These are phyloP conservation scores for Calypte anna DNA, from an alignment of 2,113 vertebrate species.

Conservation along the genomic window DNA sequence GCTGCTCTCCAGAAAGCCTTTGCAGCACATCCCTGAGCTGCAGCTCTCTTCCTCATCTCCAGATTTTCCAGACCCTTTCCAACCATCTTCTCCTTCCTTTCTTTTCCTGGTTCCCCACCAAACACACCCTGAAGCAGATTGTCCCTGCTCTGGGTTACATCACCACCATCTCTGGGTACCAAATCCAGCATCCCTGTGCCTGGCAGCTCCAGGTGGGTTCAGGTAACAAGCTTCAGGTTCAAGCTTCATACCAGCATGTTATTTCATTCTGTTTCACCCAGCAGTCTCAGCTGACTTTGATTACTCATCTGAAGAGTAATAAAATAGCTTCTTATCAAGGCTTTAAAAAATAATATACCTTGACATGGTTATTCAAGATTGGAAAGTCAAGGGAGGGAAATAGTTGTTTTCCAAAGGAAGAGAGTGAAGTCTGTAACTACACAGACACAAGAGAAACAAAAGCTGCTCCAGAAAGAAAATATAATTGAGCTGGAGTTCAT, in stretches of 20 bases:
- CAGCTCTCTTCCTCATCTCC: background rate
- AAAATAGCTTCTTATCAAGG: constrained; percentile 30
- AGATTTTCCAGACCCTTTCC: background rate
- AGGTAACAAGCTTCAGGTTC: too few species aligned
- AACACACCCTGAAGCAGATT: background rate
- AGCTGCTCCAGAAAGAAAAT: background rate
- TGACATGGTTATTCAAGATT: constrained; percentile 12
- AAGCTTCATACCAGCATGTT: background rate
- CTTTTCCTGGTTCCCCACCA: background rate
- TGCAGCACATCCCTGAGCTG: background rate
- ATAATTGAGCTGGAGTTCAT: background rate
- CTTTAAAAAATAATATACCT: constrained; percentile 49
- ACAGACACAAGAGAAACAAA: background rate
- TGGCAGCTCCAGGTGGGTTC: background rate
- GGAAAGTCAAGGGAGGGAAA: background rate
- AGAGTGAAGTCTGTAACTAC: background rate
- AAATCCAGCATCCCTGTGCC: background rate
- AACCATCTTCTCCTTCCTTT: background rate
- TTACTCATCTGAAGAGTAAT: constrained; percentile 14
- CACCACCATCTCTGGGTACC: rapidly evolving
- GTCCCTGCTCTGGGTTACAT: background rate
- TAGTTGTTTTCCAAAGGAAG: constrained; percentile 14
- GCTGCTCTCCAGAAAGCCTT: background rate
- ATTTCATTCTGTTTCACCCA: background rate
- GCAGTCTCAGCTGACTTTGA: constrained; percentile 6